Conservation (phyloP, 2,797 vertebrate genomes). For the Pterois miles region DNA sequence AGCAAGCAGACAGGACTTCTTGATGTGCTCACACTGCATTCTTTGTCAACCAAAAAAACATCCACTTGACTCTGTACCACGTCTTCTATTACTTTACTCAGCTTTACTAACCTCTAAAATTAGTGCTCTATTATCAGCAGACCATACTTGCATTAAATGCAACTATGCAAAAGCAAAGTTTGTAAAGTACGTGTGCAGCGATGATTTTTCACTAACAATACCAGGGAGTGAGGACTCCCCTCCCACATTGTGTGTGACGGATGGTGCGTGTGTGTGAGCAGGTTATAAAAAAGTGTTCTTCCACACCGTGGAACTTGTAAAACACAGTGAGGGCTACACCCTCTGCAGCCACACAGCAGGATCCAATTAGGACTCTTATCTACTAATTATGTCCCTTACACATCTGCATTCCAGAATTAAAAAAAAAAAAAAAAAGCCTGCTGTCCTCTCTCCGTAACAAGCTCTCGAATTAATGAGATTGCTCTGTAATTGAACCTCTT, state of each 20-base stretch:
- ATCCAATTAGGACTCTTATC: constrained; percentile 85
- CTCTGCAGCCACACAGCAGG: constrained; percentile 81
- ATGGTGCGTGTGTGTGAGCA: constrained; percentile 66
- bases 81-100: background rate
- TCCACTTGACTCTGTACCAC: background rate
- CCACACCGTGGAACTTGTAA: constrained; percentile 79
- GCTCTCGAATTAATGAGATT: constrained; percentile 95
- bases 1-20: constrained; percentile 45
- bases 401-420: constrained; percentile 90
- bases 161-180: background rate
- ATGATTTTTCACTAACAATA: constrained; percentile 37
- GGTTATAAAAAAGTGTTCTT: constrained; percentile 76
- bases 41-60: constrained; percentile 43
- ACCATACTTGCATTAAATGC: background rate
- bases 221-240: constrained; percentile 19
- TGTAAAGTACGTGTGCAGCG: background rate
- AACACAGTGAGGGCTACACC: constrained; percentile 77
- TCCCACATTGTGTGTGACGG: constrained; percentile 57
- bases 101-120: background rate
- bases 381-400: constrained; percentile 90
- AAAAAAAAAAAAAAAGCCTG: constrained; percentile 83
- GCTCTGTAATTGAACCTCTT: constrained; percentile 96
- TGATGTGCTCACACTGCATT: constrained; percentile 66
- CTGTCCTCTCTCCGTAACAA: constrained; percentile 91
- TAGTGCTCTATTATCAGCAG: background rate